A percentile compares a stretch with the other conserved stretches of the same genome.
Conservation (phyloP, 2,797 vertebrate species). For the Coranthus polyacanthus region DNA sequence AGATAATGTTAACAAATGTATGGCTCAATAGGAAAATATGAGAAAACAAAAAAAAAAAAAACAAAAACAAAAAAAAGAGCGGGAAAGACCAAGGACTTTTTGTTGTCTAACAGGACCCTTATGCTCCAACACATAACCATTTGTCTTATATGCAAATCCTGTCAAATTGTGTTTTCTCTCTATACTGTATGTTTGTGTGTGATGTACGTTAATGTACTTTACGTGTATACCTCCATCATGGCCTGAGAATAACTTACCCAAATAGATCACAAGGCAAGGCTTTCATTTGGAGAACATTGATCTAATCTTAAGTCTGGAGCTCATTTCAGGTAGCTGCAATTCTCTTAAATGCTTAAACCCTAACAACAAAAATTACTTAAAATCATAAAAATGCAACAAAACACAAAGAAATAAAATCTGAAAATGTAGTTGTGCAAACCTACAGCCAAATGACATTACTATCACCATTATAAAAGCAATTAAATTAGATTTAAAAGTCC, state of each 20-base stretch:
- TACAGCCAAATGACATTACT: conserved; percentile 75
- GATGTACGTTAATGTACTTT: conserved; percentile 23
- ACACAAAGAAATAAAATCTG: conserved; percentile 57
- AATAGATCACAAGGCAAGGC: conserved; percentile 79
- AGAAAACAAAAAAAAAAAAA: conserved; percentile 10
- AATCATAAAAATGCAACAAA: conserved; percentile 69
- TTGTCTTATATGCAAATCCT: conserved; percentile 46
- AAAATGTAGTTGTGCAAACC: conserved; percentile 80
- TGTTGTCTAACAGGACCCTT: conserved; percentile 17
- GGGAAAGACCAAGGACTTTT: conserved; percentile 33
- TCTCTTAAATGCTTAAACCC: conserved; percentile 60
- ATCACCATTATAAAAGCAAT: conserved; percentile 78
- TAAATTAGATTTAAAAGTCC: conserved; percentile 76
- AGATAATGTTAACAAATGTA: conserved; percentile 68
- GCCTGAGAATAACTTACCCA: conserved; percentile 76
- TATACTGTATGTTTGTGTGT: conserved; percentile 24
- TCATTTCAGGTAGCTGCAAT: conserved; percentile 66
- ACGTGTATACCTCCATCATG: conserved; percentile 54
- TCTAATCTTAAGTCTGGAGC: conserved; percentile 51
- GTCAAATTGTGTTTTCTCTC: conserved; percentile 35
- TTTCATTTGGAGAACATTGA: conserved; percentile 64
- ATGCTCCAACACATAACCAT: conserved; percentile 33
- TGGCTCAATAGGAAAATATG: conserved; percentile 59
- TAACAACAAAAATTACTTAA: conserved; percentile 47
- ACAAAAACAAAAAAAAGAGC: conserved; percentile 25